Percentiles rank a stretch among this genome's conserved stretches.
phyloP scores from a whole-genome alignment of 2,888 invertebrate genomes.

The Cephus sareptanus region DNA sequence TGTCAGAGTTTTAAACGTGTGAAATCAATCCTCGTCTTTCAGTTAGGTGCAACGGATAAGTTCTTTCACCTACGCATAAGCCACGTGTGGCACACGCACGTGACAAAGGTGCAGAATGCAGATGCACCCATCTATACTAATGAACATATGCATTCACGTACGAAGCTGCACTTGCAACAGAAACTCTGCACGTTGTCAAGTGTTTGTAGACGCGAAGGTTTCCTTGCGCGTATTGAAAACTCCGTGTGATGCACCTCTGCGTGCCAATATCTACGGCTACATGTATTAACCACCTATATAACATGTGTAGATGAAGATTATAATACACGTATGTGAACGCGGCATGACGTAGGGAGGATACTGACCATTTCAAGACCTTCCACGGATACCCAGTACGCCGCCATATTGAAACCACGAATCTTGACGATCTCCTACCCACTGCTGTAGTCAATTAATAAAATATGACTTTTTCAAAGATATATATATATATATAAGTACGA shows the following conservation, averaged over 20 bases:
- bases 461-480: no score
- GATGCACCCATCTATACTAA: not conserved
- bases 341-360: constrained; percentile 32
- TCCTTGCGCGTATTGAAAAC: not conserved
- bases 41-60: not conserved
- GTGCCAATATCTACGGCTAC: not conserved
- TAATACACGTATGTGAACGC: not conserved
- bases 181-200: not conserved
- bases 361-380: constrained; percentile 40
- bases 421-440: not conserved
- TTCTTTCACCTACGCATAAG: not conserved
- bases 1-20: not conserved
- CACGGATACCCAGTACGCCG: constrained; percentile 17
- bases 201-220: not conserved
- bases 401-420: not conserved
- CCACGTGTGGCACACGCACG: not conserved
- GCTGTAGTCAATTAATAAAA: not conserved
- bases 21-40: not conserved
- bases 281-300: not conserved
- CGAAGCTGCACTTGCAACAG: not conserved
- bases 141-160: not conserved
- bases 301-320: not conserved
- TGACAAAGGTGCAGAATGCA: not conserved
- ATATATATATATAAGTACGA: not conserved
- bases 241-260: not conserved